Percentiles rank a stretch among this genome's conserved stretches.
Evolutionary conservation across 2,113 vertebrate species (phyloP).

Genomic region (human): GRCh38 chr7:145396501-145397000

Average conservation of each 20-base stretch:
- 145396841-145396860: not conserved
- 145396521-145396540: not conserved
- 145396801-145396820: not conserved
- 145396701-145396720: not conserved
- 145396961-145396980: no score
- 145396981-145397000: no score
- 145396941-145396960: no score
- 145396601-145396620: not conserved
- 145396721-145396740: not conserved
- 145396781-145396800: not conserved
- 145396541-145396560: not conserved
- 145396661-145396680: not conserved
- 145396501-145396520: not conserved
- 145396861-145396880: no score
- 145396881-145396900: no score
- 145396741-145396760: not conserved
- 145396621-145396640: not conserved
- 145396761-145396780: not conserved
- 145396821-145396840: not conserved
- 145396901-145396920: no score
- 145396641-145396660: not conserved
- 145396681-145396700: not conserved
- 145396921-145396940: no score
- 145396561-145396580: not conserved
- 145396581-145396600: not conserved